Percentiles rank a stretch among this genome's conserved stretches.
Evolutionary conservation across 2,113 vertebrate species (phyloP).

Genomic region (Sinocyclocheilus anophthalmus): DNA sequence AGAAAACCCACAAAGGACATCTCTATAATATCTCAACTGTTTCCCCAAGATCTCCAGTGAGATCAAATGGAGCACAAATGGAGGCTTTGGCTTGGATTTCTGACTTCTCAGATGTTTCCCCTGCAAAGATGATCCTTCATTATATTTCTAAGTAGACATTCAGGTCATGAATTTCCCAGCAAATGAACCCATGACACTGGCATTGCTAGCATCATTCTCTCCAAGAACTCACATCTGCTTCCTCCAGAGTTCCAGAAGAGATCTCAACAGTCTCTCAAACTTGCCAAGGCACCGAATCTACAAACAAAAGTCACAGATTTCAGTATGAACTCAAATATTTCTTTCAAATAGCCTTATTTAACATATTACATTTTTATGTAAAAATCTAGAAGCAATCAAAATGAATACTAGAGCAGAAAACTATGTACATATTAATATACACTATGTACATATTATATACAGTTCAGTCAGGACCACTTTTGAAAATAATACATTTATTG

Average conservation of each 20-base stretch:
- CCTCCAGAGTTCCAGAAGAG: not conserved
- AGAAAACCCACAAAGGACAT: not conserved
- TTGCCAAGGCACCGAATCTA: not conserved
- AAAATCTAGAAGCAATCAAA: no score
- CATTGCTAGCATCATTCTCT: not conserved
- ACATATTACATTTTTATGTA: no score
- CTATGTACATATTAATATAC: no score
- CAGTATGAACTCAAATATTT: no score
- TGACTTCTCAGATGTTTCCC: not conserved
- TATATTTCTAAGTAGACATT: not conserved
- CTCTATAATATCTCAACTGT: not conserved
- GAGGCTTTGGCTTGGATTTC: not conserved
- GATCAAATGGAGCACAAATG: not conserved
- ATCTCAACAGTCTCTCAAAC: not conserved
- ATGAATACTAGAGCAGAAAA: no score
- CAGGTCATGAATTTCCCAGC: not conserved
- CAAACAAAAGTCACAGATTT: not conserved
- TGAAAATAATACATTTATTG: no score
- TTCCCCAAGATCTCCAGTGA: not conserved
- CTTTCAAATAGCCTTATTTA: no score
- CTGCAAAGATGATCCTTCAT: not conserved
- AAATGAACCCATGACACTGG: not conserved
- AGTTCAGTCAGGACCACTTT: no score
- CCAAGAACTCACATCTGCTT: not conserved
- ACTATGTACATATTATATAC: no score